Evolutionary conservation across 2,797 vertebrate genomes (phyloP).

Genomic region (Sebastes steindachneri): DNA sequence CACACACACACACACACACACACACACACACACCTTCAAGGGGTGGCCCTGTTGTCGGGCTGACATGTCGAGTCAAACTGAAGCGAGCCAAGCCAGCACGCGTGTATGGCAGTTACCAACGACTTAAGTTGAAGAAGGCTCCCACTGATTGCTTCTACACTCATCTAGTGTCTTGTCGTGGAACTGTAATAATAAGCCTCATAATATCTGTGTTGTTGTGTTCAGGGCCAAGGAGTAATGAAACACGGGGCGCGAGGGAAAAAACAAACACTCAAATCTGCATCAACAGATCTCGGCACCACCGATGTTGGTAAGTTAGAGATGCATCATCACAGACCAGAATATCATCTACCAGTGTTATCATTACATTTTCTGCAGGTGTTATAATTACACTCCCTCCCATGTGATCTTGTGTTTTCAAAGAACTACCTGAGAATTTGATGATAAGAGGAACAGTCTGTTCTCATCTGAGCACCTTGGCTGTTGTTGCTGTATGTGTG

Average conservation of each 20-base stretch:
- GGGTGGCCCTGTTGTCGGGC: neutral
- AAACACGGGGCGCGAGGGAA: constrained; percentile 93
- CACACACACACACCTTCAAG: too few species aligned
- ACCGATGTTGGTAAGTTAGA: constrained; percentile 91
- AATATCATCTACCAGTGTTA: neutral
- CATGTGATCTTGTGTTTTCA: neutral
- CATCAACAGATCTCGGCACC: constrained; percentile 95
- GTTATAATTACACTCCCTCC: neutral
- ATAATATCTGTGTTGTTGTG: constrained; percentile 14
- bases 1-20: too few species aligned
- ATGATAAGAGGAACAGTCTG: neutral
- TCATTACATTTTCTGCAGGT: neutral
- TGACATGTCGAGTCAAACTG: neutral
- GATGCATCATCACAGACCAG: neutral
- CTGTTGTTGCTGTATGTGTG: neutral
- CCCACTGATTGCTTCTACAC: neutral
- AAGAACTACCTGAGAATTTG: neutral
- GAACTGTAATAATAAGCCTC: neutral
- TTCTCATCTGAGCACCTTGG: neutral
- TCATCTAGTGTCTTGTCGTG: constrained; percentile 40
- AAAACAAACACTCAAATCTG: constrained; percentile 94
- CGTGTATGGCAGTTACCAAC: neutral
- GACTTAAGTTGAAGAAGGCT: neutral
- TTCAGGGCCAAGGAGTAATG: constrained; percentile 90
- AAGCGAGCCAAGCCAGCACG: too few species aligned